These are phyloP conservation scores for Haliclystus octoradiatus DNA, from an alignment of 30 jellyfish, hydroid and myxozoan genomes.

Conservation along the genomic window DNA sequence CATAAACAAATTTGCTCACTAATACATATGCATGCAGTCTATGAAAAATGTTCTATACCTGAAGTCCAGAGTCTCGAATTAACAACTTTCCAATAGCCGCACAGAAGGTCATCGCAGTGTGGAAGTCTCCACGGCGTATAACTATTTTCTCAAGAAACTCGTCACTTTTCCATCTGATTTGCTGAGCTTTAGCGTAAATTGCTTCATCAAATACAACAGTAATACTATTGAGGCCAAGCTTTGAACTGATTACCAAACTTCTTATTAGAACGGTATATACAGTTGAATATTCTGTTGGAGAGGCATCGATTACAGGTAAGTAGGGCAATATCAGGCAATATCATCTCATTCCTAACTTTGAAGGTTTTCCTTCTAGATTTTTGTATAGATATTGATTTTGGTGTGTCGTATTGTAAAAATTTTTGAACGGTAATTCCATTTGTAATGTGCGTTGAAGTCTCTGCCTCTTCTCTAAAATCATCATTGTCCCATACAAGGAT, in stretches of 20 bases:
- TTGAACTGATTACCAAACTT: slow-evolving; percentile 10
- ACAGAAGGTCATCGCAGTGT: slow-evolving; percentile 38
- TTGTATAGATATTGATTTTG: not conserved
- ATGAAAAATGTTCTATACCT: slow-evolving; percentile 2
- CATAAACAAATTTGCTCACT: not conserved
- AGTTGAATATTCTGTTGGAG: slow-evolving; percentile 19
- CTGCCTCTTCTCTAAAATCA: slow-evolving; percentile 39
- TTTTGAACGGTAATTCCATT: slow-evolving; percentile 17
- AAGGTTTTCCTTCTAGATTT: slow-evolving; percentile 1
- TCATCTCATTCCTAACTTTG: slow-evolving; percentile 12
- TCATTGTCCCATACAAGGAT: slow-evolving; percentile 39
- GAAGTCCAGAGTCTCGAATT: not conserved
- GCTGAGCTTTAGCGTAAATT: slow-evolving; percentile 38
- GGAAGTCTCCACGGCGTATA: slow-evolving; percentile 41
- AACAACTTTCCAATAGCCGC: slow-evolving; percentile 20
- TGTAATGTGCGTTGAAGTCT: slow-evolving; percentile 42
- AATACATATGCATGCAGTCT: not conserved
- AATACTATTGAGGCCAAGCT: slow-evolving; percentile 7
- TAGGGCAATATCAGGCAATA: no score
- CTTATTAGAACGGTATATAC: slow-evolving; percentile 14
- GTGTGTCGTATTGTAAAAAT: not conserved
- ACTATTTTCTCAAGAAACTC: slow-evolving; percentile 20
- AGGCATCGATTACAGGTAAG: slow-evolving; percentile 35
- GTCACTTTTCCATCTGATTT: slow-evolving; percentile 25
- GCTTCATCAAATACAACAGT: slow-evolving; percentile 47